Evolutionary conservation across 2,113 vertebrate genomes (phyloP).

Genomic region (Boulengeromyrus knoepffleri): DNA sequence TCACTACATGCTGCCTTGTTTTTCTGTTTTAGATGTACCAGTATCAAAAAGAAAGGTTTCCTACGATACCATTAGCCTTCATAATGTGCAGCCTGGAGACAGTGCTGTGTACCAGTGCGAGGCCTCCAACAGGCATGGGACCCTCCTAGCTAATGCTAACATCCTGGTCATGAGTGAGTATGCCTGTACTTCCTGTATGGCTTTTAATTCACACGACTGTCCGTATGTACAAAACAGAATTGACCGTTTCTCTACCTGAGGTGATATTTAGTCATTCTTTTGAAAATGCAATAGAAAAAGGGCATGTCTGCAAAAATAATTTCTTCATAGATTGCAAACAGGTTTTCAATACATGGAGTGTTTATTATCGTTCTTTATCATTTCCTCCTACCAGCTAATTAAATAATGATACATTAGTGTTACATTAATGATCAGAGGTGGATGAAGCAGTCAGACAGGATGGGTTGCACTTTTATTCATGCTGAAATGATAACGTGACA

Average conservation of each 20-base stretch:
- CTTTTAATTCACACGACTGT: not conserved
- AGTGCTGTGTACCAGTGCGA: slow-evolving; percentile 88
- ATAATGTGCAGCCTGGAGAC: slow-evolving; percentile 69
- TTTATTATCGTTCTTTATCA: not conserved
- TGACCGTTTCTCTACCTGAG: not conserved
- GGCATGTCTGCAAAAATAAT: not conserved
- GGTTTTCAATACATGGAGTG: not conserved
- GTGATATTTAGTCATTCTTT: too few species aligned
- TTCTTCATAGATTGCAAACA: not conserved
- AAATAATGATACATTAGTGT: not conserved
- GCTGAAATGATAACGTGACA: not conserved
- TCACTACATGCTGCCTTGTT: not conserved
- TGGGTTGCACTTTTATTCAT: not conserved
- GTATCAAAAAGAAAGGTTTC: slow-evolving; percentile 47
- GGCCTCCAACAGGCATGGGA: slow-evolving; percentile 79
- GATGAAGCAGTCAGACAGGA: not conserved
- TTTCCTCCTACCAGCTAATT: not conserved
- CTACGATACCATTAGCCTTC: slow-evolving; percentile 65
- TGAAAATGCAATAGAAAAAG: not conserved
- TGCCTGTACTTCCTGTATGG: not conserved
- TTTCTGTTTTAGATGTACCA: slow-evolving; percentile 44
- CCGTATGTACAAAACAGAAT: not conserved
- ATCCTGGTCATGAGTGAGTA: slow-evolving; percentile 83
- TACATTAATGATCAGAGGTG: not conserved
- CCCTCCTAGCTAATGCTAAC: slow-evolving; percentile 79